Evolutionary conservation across 2,113 vertebrate genomes (phyloP).

Genomic region (Panthera leo): DNA sequence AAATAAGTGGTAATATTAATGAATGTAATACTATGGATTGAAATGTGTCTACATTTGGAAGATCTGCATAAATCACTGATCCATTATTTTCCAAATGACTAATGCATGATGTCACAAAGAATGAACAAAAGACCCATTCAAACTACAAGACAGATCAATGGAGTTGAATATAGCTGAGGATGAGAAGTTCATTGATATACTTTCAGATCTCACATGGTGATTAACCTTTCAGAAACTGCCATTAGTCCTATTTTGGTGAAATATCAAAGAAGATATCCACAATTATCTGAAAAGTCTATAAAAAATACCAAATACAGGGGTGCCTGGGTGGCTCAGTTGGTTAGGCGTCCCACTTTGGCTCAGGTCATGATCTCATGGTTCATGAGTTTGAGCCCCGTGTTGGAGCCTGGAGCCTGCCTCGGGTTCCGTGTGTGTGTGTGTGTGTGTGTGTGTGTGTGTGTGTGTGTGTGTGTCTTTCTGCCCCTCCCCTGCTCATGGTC

Average conservation of each 20-base stretch:
- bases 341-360: too few relatives aligned
- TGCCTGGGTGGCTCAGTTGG: too few relatives aligned
- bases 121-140: slow-evolving; percentile 36
- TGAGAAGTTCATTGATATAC: not conserved
- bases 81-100: slow-evolving; percentile 2
- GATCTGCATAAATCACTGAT: not conserved
- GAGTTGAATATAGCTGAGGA: not conserved
- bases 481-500: too few relatives aligned
- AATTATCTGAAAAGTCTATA: slow-evolving; percentile 25
- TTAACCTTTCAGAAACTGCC: slow-evolving; percentile 21
- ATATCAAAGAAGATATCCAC: not conserved
- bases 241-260: slow-evolving; percentile 24
- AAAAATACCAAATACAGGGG: not conserved
- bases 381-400: too few relatives aligned
- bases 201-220: not conserved
- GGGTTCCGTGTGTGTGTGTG: too few relatives aligned
- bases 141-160: not conserved
- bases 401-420: too few relatives aligned
- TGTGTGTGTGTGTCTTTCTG: too few relatives aligned
- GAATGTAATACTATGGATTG: not conserved
- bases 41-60: not conserved
- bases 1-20: slow-evolving; percentile 22
- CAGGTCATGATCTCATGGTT: too few relatives aligned
- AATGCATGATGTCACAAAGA: not conserved
- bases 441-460: too few relatives aligned